Evolutionary conservation across 2,888 invertebrate genomes (phyloP).

Genomic region (Biston stratarius): DNA sequence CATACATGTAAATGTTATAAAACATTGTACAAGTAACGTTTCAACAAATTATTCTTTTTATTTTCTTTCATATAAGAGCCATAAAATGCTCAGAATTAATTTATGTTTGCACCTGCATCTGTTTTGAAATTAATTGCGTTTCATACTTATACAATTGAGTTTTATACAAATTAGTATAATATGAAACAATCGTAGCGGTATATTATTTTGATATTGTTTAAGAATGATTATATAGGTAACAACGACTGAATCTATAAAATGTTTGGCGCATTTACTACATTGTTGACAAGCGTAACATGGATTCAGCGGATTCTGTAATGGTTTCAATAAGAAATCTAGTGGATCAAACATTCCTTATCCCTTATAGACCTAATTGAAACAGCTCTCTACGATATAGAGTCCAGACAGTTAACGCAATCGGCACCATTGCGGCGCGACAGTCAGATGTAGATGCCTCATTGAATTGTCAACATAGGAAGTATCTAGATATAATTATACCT

Average conservation of each 20-base stretch:
- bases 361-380: slow-evolving; percentile 31
- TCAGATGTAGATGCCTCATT: slow-evolving; percentile 71
- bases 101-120: slow-evolving; percentile 21
- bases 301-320: slow-evolving; percentile 1
- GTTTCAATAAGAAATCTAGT: slow-evolving; percentile 18
- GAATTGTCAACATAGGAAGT: slow-evolving; percentile 65
- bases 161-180: background rate
- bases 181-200: background rate
- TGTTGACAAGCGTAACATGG: background rate
- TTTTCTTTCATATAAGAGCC: background rate
- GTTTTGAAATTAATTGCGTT: background rate
- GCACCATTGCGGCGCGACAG: slow-evolving; percentile 56
- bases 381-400: slow-evolving; percentile 33
- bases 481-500: slow-evolving; percentile 39
- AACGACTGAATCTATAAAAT: background rate
- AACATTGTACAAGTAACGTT: background rate
- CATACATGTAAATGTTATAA: background rate
- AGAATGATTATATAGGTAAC: too few species aligned
- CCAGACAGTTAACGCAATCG: slow-evolving; percentile 53
- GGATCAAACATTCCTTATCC: slow-evolving; percentile 23
- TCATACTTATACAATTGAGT: background rate
- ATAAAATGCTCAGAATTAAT: background rate
- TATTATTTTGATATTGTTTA: background rate
- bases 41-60: background rate
- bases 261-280: background rate